Evolutionary conservation across 2,113 vertebrate genomes (phyloP).

Genomic region (Indri indri): DNA sequence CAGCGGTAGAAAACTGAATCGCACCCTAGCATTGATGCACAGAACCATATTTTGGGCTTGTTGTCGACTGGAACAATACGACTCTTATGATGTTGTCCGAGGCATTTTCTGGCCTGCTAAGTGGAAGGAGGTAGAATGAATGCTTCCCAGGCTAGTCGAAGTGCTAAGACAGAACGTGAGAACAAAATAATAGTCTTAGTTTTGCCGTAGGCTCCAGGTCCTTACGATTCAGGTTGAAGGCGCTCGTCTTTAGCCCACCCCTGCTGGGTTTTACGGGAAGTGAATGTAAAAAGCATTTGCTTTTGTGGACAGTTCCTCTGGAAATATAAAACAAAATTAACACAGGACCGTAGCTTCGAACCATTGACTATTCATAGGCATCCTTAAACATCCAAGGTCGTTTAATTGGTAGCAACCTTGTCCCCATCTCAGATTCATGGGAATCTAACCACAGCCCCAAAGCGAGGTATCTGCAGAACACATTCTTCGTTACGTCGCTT

Average conservation of each 20-base stretch:
- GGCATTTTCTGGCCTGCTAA: background rate
- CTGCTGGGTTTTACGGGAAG: background rate
- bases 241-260: background rate
- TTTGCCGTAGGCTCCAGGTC: background rate
- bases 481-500: background rate
- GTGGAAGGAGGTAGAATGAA: slow-evolving; percentile 28
- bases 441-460: background rate
- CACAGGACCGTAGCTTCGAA: background rate
- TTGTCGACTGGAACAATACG: background rate
- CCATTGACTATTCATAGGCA: background rate
- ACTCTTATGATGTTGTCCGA: slow-evolving; percentile 34
- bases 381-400: background rate
- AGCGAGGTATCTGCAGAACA: background rate
- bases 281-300: background rate
- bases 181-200: background rate
- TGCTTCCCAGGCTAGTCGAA: background rate
- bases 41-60: background rate
- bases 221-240: background rate
- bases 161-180: background rate
- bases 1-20: slow-evolving; percentile 61
- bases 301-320: background rate
- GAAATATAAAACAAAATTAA: background rate
- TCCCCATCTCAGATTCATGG: background rate
- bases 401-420: slow-evolving; percentile 16
- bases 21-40: background rate